Evolutionary conservation across 2,113 vertebrate genomes (phyloP).

Genomic region (Lamprotornis superbus): DNA sequence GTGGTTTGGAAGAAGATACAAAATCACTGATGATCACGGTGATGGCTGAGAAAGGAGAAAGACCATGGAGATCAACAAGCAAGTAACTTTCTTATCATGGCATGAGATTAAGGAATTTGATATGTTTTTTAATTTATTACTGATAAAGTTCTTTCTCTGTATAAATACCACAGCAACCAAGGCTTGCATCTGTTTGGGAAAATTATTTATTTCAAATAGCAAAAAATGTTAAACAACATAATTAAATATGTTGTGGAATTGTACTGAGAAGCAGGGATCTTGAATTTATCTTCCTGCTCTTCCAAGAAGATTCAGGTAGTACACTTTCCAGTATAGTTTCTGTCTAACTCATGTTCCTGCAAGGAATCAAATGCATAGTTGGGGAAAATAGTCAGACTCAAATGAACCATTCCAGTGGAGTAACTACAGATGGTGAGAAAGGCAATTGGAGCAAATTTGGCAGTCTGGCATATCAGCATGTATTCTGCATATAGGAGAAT

Average conservation of each 20-base stretch:
- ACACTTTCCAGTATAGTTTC: neutral
- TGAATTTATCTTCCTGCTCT: neutral
- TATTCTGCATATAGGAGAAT: neutral
- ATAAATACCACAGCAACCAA: neutral
- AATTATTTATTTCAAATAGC: neutral
- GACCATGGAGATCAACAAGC: neutral
- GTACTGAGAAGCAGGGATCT: neutral
- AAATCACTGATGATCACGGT: neutral
- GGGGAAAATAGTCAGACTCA: neutral
- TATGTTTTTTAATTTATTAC: neutral
- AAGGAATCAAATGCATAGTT: neutral
- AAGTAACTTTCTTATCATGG: neutral
- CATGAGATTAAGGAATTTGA: neutral
- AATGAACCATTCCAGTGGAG: neutral
- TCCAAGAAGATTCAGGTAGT: neutral
- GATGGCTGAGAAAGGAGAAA: neutral
- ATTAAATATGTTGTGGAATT: neutral
- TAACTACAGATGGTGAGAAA: neutral
- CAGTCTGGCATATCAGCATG: neutral
- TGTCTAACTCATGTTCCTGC: neutral
- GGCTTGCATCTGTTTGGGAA: neutral
- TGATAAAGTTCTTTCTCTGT: neutral
- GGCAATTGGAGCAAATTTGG: neutral
- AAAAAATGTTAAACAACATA: neutral
- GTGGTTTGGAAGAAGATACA: neutral